Base-by-base conservation (phyloP, 1,140 invertebrate species). In the Euura saliciscinereae region DNA sequence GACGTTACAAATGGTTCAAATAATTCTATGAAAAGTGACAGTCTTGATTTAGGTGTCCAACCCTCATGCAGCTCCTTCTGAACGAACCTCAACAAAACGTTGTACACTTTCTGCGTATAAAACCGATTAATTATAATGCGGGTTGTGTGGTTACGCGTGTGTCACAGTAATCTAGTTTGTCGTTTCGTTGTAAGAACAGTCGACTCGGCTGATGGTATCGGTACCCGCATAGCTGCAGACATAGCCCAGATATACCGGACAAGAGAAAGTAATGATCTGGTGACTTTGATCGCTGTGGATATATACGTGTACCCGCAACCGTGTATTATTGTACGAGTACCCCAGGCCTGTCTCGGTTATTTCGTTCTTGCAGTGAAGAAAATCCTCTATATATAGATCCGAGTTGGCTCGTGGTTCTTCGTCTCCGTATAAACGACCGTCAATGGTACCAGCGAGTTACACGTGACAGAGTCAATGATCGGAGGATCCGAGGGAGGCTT, bases 201-300 rank as follows among this genome's bases (percentile, higher is more conserved):
- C 68, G 42, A 67, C 65, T 59, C 51, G 13, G 67, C 71, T 64
- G 68, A 69, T 73, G 67, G 28, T 73, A 45, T 66, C 65, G 43
- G 51, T 28, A 59, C 45, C 65, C 64, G 77, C 74, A 80, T 78
- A 43, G 28, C 28, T 28, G 75, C 68, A 71, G 72, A 74, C 74
- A 69, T 70, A 74, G 75, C 75, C 76, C 68, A 73, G 65, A 76
- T 77, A 74, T 65, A 13, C 11, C 8, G 51, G 51, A 66, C 68
- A 11, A 42, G 78, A 67, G 77, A 79, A 78, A 78, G 78, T 76
- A 74, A 76, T 76, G 45, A 76, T 71, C 68, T 72, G 69, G 71
- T 71, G 72, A 74, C 69, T 73, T 74, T 74, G 75, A 76, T 73
- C 44, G 71, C 73, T 66, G 71, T 46, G 42, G 28, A 28, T 64